These are phyloP conservation scores for Sitta europaea DNA, from an alignment of 2,113 vertebrate genomes.

Conservation along the genomic window DNA sequence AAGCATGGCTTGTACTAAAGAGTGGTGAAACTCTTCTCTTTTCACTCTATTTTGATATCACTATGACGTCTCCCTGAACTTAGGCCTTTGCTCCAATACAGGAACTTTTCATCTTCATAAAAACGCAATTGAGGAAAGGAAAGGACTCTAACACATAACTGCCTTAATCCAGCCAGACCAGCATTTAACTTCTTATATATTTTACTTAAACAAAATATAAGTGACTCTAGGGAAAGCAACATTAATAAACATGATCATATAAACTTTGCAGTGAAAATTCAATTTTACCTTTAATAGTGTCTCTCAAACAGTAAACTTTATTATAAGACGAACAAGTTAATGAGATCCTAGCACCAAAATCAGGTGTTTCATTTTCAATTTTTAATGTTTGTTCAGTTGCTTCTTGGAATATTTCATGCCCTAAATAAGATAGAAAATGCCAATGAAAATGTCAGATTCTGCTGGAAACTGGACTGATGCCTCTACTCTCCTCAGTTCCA, in stretches of 20 bases:
- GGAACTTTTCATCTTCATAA: slow-evolving; percentile 20
- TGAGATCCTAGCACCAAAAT: slow-evolving; percentile 30
- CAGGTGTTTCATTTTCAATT: slow-evolving; percentile 62
- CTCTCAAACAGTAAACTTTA: slow-evolving; percentile 46
- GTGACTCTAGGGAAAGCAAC: slow-evolving; percentile 12
- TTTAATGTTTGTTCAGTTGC: slow-evolving; percentile 19
- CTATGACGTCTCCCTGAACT: neutral
- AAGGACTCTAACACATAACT: neutral
- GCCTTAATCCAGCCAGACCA: neutral
- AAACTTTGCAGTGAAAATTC: slow-evolving; percentile 47
- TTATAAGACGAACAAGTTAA: slow-evolving; percentile 17
- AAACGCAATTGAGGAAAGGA: neutral
- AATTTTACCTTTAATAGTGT: slow-evolving; percentile 24
- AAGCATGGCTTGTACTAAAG: neutral
- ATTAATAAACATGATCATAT: slow-evolving; percentile 49
- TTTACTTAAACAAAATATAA: slow-evolving; percentile 25
- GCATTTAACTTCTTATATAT: slow-evolving; percentile 13
- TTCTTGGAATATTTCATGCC: slow-evolving; percentile 14
- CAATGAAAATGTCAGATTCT: slow-evolving; percentile 22
- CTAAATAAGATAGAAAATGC: slow-evolving; percentile 30
- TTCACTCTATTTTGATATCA: neutral
- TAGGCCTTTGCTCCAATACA: neutral
- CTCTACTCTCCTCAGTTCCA: neutral
- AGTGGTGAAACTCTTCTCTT: neutral
- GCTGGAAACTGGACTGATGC: slow-evolving; percentile 40